A percentile compares a stretch with the other conserved stretches of the same genome.
Conservation (phyloP, 1,140 invertebrate genomes). For the Probaryconus sp. region DNA sequence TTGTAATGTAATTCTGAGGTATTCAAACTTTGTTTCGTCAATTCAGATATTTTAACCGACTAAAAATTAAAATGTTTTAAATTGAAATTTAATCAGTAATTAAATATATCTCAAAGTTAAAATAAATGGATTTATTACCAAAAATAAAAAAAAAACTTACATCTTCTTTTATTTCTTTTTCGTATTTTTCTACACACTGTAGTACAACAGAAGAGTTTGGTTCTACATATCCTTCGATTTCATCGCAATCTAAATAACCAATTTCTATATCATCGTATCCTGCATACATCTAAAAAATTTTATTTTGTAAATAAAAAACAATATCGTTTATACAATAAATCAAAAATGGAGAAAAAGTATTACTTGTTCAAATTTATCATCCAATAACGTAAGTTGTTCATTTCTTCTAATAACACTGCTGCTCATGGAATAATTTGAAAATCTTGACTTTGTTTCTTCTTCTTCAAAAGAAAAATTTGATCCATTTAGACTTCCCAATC, state of each 20-base stretch:
- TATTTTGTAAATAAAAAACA: slow-evolving; percentile 20
- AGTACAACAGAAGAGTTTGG: slow-evolving; percentile 83
- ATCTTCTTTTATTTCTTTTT: slow-evolving; percentile 70
- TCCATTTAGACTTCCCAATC: slow-evolving; percentile 78
- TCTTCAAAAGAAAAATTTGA: slow-evolving; percentile 79
- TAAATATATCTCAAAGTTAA: slow-evolving; percentile 17
- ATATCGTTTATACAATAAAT: slow-evolving; percentile 11
- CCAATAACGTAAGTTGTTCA: slow-evolving; percentile 88
- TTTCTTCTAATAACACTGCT: slow-evolving; percentile 94
- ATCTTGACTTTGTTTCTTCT: slow-evolving; percentile 91
- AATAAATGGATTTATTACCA: neutral
- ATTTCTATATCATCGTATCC: slow-evolving; percentile 94
- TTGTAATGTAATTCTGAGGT: slow-evolving; percentile 63
- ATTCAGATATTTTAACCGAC: slow-evolving; percentile 60
- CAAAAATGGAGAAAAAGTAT: neutral
- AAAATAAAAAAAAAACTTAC: slow-evolving; percentile 52
- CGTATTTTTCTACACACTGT: slow-evolving; percentile 80
- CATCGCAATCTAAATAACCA: slow-evolving; percentile 91
- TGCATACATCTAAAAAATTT: slow-evolving; percentile 84
- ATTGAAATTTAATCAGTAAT: neutral
- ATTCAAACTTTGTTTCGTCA: slow-evolving; percentile 70
- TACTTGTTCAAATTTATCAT: slow-evolving; percentile 95
- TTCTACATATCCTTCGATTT: slow-evolving; percentile 89
- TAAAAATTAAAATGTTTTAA: slow-evolving; percentile 11
- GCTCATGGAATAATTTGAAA: slow-evolving; percentile 96